These are phyloP conservation scores for Ambastaia sidthimunki DNA, from an alignment of 2,797 vertebrate species.

Conservation along the genomic window DNA sequence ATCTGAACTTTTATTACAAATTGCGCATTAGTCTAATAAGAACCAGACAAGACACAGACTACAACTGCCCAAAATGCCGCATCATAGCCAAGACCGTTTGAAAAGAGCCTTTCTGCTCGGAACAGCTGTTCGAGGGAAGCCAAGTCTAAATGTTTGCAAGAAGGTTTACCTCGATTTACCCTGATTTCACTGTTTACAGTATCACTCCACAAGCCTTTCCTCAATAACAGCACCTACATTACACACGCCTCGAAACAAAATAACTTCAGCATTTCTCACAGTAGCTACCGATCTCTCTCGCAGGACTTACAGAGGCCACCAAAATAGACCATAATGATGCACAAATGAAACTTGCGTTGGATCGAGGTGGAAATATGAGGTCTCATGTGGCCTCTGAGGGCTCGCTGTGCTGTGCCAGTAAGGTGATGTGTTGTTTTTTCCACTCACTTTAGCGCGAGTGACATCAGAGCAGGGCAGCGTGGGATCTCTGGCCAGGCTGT, in stretches of 20 bases:
- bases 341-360: constrained; percentile 39
- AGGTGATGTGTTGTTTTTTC: constrained; percentile 57
- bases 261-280: not conserved
- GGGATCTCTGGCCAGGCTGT: constrained; percentile 55
- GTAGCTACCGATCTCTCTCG: constrained; percentile 25
- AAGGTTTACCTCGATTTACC: constrained; percentile 14
- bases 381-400: constrained; percentile 48
- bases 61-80: constrained; percentile 39
- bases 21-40: constrained; percentile 50
- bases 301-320: constrained; percentile 18
- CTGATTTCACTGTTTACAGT: not conserved
- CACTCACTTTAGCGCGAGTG: constrained; percentile 50
- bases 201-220: constrained; percentile 14
- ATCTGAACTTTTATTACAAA: constrained; percentile 53
- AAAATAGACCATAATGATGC: constrained; percentile 42
- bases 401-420: constrained; percentile 31
- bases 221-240: constrained; percentile 32
- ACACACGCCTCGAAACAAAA: constrained; percentile 24
- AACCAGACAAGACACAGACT: constrained; percentile 49
- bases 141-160: constrained; percentile 31
- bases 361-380: constrained; percentile 49
- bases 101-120: constrained; percentile 31
- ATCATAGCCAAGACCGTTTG: constrained; percentile 20
- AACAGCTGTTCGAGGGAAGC: constrained; percentile 10
- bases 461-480: constrained; percentile 50